Conservation (phyloP, 2,888 invertebrate species). For the Hipparchia sbordonii region DNA sequence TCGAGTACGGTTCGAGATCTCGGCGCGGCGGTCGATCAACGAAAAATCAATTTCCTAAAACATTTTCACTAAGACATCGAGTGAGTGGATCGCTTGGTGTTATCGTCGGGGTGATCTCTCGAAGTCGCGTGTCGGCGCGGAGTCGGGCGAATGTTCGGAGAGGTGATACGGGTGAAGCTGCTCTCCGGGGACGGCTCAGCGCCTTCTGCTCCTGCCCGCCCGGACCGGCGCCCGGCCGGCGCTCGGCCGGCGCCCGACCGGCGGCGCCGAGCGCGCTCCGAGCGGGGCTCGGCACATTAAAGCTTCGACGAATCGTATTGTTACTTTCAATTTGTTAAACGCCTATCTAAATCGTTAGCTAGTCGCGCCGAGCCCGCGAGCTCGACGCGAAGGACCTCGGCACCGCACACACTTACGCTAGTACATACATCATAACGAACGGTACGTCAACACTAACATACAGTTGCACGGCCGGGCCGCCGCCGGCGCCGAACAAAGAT, state of each 20-base stretch:
- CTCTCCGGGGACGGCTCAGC: slow-evolving; percentile 76
- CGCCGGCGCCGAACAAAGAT: slow-evolving; percentile 59
- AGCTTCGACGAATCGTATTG: slow-evolving; percentile 65
- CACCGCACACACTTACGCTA: slow-evolving; percentile 61
- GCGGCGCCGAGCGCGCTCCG: slow-evolving; percentile 52
- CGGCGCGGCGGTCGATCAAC: slow-evolving; percentile 49
- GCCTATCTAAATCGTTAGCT: slow-evolving; percentile 79
- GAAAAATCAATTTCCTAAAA: slow-evolving; percentile 21
- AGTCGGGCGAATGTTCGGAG: slow-evolving; percentile 71
- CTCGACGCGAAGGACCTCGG: slow-evolving; percentile 63
- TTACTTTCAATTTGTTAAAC: slow-evolving; percentile 79
- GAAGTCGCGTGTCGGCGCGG: slow-evolving; percentile 43
- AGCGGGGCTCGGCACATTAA: slow-evolving; percentile 58
- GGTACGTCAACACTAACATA: slow-evolving; percentile 64
- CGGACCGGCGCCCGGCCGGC: not conserved
- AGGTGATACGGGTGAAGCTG: slow-evolving; percentile 68
- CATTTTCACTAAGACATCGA: slow-evolving; percentile 14
- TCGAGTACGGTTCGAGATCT: slow-evolving; percentile 77
- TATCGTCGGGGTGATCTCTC: slow-evolving; percentile 19
- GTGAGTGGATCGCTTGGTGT: slow-evolving; percentile 3
- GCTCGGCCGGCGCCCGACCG: slow-evolving; percentile 52
- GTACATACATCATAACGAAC: slow-evolving; percentile 64
- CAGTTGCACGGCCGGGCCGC: slow-evolving; percentile 54
- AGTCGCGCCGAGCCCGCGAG: slow-evolving; percentile 60
- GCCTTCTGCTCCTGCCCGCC: slow-evolving; percentile 51